Conservation (phyloP, 1,140 invertebrate genomes). For the Agrilus planipennis region DNA sequence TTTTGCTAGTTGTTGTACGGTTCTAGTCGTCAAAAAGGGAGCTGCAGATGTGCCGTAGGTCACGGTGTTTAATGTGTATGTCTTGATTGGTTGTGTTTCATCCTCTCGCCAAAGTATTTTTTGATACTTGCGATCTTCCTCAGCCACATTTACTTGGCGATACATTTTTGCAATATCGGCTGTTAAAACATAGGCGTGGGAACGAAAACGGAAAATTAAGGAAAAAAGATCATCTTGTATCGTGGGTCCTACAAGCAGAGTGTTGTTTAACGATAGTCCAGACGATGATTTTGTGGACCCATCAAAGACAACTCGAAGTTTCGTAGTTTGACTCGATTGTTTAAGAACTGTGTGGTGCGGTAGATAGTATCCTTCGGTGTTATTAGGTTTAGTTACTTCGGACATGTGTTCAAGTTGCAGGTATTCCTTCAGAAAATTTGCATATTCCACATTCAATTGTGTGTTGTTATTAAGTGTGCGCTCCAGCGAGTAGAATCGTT, state of each 20-base stretch:
- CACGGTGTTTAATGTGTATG: too few relatives aligned
- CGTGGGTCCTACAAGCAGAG: slow-evolving; percentile 16
- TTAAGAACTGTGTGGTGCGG: slow-evolving; percentile 30
- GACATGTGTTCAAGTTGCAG: too few relatives aligned
- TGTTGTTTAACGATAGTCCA: slow-evolving; percentile 22
- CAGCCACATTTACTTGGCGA: slow-evolving; percentile 26
- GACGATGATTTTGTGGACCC: slow-evolving; percentile 18
- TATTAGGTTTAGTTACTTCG: slow-evolving; percentile 1
- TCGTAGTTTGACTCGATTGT: slow-evolving; percentile 19
- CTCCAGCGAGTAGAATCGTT: slow-evolving; percentile 12
- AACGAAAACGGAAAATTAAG: slow-evolving; percentile 23
- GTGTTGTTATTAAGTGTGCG: slow-evolving; percentile 7
- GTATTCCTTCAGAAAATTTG: too few relatives aligned
- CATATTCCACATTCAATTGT: too few relatives aligned
- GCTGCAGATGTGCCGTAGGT: too few relatives aligned
- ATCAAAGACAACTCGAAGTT: slow-evolving; percentile 27
- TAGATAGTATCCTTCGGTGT: slow-evolving; percentile 27
- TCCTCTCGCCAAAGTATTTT: slow-evolving; percentile 32
- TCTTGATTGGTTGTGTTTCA: too few relatives aligned
- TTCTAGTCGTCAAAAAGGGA: slow-evolving; percentile 26
- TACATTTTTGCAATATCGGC: too few relatives aligned
- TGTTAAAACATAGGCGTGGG: slow-evolving; percentile 19
- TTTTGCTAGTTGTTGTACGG: slow-evolving; percentile 18
- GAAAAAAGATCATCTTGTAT: slow-evolving; percentile 16
- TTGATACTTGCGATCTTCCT: slow-evolving; percentile 27